A percentile compares a stretch with the other conserved stretches of the same genome.
Conservation (phyloP, 1,140 invertebrate genomes). For the Charaxes varanes region DNA sequence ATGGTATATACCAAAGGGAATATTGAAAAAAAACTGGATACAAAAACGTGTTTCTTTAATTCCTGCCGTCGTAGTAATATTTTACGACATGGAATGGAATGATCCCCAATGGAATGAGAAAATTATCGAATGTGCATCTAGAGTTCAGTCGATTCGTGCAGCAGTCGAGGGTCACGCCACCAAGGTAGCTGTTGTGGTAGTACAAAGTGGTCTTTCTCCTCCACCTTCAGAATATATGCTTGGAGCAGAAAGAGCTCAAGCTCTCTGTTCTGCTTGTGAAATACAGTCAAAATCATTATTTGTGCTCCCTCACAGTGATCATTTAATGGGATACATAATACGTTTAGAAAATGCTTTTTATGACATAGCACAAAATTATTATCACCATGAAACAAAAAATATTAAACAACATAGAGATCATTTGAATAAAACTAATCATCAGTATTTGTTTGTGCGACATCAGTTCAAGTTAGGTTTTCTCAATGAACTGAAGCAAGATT, state of each 20-base stretch:
- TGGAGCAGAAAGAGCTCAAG: constrained; percentile 90
- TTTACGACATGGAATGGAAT: constrained; percentile 98
- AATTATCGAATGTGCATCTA: constrained; percentile 92
- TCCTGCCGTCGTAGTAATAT: constrained; percentile 94
- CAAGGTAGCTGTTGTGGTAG: constrained; percentile 91
- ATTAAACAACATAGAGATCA: constrained; percentile 93
- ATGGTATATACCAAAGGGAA: constrained; percentile 97
- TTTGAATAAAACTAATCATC: constrained; percentile 93
- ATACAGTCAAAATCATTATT: constrained; percentile 94
- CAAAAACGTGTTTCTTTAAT: constrained; percentile 93
- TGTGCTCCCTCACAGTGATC: constrained; percentile 91
- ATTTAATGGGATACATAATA: constrained; percentile 83
- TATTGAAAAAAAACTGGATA: constrained; percentile 97
- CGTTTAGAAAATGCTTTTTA: constrained; percentile 94
- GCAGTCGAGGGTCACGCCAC: constrained; percentile 84
- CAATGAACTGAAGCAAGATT: constrained; percentile 94
- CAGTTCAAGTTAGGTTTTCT: constrained; percentile 98
- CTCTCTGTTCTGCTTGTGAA: constrained; percentile 92
- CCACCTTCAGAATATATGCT: constrained; percentile 89
- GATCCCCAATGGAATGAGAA: constrained; percentile 95
- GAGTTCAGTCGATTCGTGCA: constrained; percentile 86
- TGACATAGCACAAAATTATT: constrained; percentile 94
- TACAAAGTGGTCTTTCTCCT: constrained; percentile 87
- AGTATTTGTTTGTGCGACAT: constrained; percentile 94
- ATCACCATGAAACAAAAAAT: constrained; percentile 89